These are phyloP conservation scores for Brachypodius melanocephalos DNA, from an alignment of 2,113 vertebrate genomes.

Conservation along the genomic window DNA sequence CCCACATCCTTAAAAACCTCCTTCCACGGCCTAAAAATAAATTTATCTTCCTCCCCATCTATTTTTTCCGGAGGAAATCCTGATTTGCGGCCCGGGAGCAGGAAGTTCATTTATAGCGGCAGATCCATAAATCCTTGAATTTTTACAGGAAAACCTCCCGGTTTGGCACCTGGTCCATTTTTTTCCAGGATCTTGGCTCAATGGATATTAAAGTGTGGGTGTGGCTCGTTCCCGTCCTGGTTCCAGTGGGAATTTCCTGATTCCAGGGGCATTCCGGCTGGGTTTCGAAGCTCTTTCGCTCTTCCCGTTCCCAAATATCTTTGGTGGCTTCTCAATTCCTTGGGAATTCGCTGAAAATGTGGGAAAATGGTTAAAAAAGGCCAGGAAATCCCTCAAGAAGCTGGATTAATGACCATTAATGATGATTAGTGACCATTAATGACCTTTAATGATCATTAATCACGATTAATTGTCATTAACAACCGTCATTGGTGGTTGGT, in stretches of 20 bases:
- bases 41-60: not conserved
- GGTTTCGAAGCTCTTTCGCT: not conserved
- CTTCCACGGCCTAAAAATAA: not conserved
- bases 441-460: not conserved
- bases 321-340: not conserved
- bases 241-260: not conserved
- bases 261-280: not conserved
- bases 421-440: not conserved
- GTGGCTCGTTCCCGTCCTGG: not conserved
- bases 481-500: too few species aligned
- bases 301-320: not conserved
- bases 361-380: rapidly evolving
- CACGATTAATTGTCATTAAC: not conserved
- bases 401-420: not conserved
- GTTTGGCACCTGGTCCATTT: not conserved
- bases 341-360: rapidly evolving
- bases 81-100: not conserved
- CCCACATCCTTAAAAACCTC: not conserved
- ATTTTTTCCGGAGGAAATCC: not conserved
- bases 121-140: not conserved
- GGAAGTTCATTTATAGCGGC: not conserved
- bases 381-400: rapidly evolving
- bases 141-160: not conserved
- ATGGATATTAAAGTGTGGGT: not conserved
- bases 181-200: not conserved